Evolutionary conservation across 2,113 vertebrate genomes (phyloP).

Genomic region (Azemiops feae): DNA sequence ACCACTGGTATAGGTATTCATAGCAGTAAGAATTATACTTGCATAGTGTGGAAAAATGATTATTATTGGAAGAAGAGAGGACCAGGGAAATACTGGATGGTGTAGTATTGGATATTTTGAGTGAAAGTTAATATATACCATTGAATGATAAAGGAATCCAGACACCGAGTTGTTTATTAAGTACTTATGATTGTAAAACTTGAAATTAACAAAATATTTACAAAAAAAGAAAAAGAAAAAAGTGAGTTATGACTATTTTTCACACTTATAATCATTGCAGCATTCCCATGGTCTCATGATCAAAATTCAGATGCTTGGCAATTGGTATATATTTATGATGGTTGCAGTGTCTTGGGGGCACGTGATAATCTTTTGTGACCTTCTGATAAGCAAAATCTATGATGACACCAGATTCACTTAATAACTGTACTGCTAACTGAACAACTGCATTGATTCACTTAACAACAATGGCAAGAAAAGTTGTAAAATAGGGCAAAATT

Average conservation of each 20-base stretch:
- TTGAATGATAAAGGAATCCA: too few species aligned
- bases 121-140: too few species aligned
- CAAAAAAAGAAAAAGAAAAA: too few species aligned
- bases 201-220: too few species aligned
- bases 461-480: neutral
- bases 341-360: neutral
- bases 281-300: neutral
- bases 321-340: neutral
- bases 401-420: neutral
- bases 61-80: too few species aligned
- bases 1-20: too few species aligned
- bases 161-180: too few species aligned
- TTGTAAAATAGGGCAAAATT: neutral
- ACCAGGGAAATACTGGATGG: too few species aligned
- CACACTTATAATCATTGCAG: neutral
- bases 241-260: neutral
- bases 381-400: neutral
- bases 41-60: too few species aligned
- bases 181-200: too few species aligned
- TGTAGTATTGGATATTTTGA: too few species aligned
- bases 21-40: too few species aligned
- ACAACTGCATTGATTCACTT: neutral
- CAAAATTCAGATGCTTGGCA: neutral
- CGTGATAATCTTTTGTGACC: neutral
- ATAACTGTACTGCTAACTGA: neutral